Percentiles rank a stretch among this genome's conserved stretches.
Evolutionary conservation across 2,888 invertebrate genomes (phyloP).

Genomic region (Venustoraphidia nigricollis): DNA sequence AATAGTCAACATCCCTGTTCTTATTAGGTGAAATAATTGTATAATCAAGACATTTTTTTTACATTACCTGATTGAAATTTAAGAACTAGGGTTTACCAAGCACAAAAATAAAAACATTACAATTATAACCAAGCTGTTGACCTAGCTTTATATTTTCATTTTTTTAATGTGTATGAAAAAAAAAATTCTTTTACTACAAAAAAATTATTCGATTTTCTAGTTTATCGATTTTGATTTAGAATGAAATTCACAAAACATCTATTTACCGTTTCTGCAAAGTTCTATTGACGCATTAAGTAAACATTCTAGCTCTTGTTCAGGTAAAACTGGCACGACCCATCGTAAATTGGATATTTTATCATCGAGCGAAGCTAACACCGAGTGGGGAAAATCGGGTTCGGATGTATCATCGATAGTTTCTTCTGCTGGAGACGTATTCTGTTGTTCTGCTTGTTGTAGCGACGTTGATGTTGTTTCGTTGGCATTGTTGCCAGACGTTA

Average conservation of each 20-base stretch:
- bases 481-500: conserved; percentile 24
- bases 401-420: conserved; percentile 25
- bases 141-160: neutral
- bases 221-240: too few species aligned
- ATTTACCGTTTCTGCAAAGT: conserved; percentile 61
- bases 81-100: too few species aligned
- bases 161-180: too few species aligned
- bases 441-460: conserved; percentile 11
- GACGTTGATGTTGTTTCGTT: conserved; percentile 10
- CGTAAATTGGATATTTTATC: conserved; percentile 92
- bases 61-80: too few species aligned
- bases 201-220: too few species aligned
- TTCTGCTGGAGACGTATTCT: conserved; percentile 18
- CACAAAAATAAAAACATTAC: too few species aligned
- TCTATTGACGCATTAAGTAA: conserved; percentile 80
- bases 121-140: too few species aligned
- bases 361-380: conserved; percentile 75
- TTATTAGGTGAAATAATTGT: too few species aligned
- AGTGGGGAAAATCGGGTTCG: conserved; percentile 70
- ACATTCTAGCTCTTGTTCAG: conserved; percentile 89
- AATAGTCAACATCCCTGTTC: too few species aligned
- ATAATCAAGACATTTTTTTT: too few species aligned
- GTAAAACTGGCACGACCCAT: conserved; percentile 95
- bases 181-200: too few species aligned
- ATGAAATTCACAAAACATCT: too few species aligned